Evolutionary conservation across 2,888 invertebrate genomes (phyloP).

Genomic region (Lapara coniferarum): DNA sequence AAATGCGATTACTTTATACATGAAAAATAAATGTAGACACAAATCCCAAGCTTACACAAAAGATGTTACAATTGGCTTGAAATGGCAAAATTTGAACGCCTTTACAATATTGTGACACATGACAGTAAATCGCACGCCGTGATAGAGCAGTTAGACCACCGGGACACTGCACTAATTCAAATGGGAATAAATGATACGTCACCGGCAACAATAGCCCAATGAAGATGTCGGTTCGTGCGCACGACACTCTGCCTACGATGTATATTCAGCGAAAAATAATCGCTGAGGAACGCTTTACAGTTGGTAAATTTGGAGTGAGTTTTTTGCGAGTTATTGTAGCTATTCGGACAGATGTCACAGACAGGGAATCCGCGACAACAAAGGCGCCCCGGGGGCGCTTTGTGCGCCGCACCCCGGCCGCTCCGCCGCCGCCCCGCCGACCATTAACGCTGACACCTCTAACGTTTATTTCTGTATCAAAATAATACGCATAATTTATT

Average conservation of each 20-base stretch:
- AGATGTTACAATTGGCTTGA: conserved; percentile 41
- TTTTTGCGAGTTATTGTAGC: conserved; percentile 82
- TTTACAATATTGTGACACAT: conserved; percentile 75
- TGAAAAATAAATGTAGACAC: conserved; percentile 27
- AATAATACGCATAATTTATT: conserved; percentile 77
- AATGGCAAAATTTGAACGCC: conserved; percentile 58
- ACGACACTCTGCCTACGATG: conserved; percentile 25
- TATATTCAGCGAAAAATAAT: conserved; percentile 70
- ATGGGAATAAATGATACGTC: conserved; percentile 75
- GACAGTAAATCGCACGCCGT: conserved; percentile 35
- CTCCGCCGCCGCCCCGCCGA: conserved; percentile 52
- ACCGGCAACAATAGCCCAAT: conserved; percentile 71
- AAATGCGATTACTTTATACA: conserved; percentile 17
- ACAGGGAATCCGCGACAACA: conserved; percentile 75
- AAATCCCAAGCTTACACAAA: conserved; percentile 32
- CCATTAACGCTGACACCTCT: conserved; percentile 80
- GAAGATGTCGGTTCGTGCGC: conserved; percentile 59
- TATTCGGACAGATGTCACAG: conserved; percentile 81
- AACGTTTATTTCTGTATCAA: conserved; percentile 75
- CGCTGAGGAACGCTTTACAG: conserved; percentile 61
- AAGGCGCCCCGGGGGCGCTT: conserved; percentile 79
- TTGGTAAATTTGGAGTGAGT: conserved; percentile 73
- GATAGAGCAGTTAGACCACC: conserved; percentile 64
- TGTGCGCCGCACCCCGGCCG: conserved; percentile 68
- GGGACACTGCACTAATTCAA: conserved; percentile 57